Percentiles rank a stretch among this genome's conserved stretches.
Evolutionary conservation across 2,113 vertebrate species (phyloP).

Genomic region (Cinclus cinclus): DNA sequence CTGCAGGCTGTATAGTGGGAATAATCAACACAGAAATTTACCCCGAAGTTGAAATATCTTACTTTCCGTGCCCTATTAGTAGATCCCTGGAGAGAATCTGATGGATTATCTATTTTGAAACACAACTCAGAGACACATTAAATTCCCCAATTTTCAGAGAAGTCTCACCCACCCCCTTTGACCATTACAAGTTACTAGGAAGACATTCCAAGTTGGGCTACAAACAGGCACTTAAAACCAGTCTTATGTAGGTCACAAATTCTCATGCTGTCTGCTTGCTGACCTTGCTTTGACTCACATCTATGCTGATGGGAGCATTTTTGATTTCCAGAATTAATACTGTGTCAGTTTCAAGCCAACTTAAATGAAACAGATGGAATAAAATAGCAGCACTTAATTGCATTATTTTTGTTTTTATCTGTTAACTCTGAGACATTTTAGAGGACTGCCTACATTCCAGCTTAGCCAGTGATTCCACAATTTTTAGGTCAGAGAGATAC

Average conservation of each 20-base stretch:
- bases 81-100: background rate
- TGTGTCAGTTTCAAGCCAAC: background rate
- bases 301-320: background rate
- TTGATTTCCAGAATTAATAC: slow-evolving; percentile 18
- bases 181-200: background rate
- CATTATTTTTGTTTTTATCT: background rate
- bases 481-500: background rate
- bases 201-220: background rate
- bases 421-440: background rate
- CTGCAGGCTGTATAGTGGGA: background rate
- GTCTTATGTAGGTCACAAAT: background rate
- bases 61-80: background rate
- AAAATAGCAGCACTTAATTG: background rate
- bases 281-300: background rate
- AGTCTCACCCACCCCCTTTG: background rate
- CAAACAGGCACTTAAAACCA: background rate
- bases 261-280: background rate
- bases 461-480: background rate
- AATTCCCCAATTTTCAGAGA: background rate
- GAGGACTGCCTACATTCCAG: background rate
- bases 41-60: background rate
- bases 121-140: background rate
- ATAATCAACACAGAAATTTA: background rate
- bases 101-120: background rate
- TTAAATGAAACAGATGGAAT: background rate